Evolutionary conservation across 1,140 invertebrate genomes (phyloP).

Genomic region (Idris sp.): DNA sequence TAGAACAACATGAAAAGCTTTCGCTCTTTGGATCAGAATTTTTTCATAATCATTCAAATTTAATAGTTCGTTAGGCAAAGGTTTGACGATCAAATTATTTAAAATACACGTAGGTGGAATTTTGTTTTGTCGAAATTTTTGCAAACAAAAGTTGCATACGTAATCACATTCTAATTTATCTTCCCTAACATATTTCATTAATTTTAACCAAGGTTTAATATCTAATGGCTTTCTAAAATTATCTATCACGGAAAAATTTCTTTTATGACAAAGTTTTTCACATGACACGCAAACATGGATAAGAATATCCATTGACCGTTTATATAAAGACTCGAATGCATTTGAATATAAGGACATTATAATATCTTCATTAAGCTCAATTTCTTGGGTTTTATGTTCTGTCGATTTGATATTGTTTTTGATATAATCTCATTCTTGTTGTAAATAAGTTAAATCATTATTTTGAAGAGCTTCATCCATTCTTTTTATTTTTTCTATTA

Average conservation of each 20-base stretch:
- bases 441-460: background rate
- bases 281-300: background rate
- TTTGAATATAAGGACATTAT: background rate
- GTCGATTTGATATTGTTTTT: background rate
- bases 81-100: constrained; percentile 9
- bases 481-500: no score
- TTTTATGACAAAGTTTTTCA: background rate
- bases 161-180: background rate
- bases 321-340: background rate
- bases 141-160: constrained; percentile 19
- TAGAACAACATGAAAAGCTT: constrained; percentile 65
- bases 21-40: no score
- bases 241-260: background rate
- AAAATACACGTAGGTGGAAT: constrained; percentile 3
- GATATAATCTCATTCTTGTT: background rate
- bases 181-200: background rate
- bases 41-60: constrained; percentile 61
- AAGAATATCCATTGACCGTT: background rate
- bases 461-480: background rate
- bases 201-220: background rate
- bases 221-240: background rate
- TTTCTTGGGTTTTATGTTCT: background rate
- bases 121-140: constrained; percentile 15
- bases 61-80: constrained; percentile 13
- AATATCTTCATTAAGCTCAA: background rate